Base-by-base conservation (phyloP, 2,797 vertebrate genomes). In the Steatocranus sp. region DNA sequence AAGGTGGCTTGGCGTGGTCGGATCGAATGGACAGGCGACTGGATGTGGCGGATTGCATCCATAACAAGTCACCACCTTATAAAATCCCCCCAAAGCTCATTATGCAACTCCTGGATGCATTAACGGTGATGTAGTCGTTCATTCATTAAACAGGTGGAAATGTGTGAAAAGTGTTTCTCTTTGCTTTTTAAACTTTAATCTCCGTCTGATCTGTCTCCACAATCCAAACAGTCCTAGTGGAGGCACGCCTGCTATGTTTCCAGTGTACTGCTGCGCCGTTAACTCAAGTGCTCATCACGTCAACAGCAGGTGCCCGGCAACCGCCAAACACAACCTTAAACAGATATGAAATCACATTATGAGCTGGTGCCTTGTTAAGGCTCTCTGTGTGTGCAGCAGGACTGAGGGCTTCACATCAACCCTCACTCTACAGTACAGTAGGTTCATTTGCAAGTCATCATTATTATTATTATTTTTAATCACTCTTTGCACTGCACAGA, bases 171-270 rank as follows among this genome's bases (percentile, higher is more conserved):
- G 66, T 27, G 17, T 25, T 48, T 30, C 15, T 70, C 23, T 43
- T 46, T 8, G 61, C 61, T 15, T 9, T 41, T 66, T 41, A 15
- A 41, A 66, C 61, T 10, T 49, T 56, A 30, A 30, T 11, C 43
- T 79, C 49, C 17, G 30, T 20, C 66, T 46, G 18, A 68, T 86
- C 54, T 25, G 30, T 82, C 83, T 23, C 75, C 46, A 6, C 25
- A 86, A 76, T 68, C 86, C 68, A 87, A 92, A 87, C 89, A 85
- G 76, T 68, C 79, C 66, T 38, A 38, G 30, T 68, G 18, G 68
- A 87, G 66, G 80, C 76, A 85, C 77, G 68, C 85, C 70, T 80
- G 66, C 77, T 74, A 86, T 81, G 78, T 82, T 85, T 88, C 85
- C 79, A 83, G 61, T 51, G 68, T 8, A 80, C 56, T 66, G 34